These are phyloP conservation scores for Pavo muticus DNA, from an alignment of 2,113 vertebrate species.

Conservation along the genomic window DNA sequence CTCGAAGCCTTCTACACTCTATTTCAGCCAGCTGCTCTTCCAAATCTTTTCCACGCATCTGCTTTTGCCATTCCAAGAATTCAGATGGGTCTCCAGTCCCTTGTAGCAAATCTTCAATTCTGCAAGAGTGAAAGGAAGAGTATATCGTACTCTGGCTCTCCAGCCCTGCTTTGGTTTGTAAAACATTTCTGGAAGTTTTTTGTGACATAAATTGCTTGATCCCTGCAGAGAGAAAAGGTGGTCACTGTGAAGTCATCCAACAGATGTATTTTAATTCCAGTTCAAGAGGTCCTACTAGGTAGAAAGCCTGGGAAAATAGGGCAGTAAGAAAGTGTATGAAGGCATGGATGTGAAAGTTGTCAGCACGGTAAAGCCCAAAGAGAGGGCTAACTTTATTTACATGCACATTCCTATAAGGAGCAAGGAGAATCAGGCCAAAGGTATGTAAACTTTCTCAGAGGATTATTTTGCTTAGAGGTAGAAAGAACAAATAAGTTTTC, in stretches of 20 bases:
- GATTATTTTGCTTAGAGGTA: not conserved
- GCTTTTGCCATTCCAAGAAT: slow-evolving; percentile 89
- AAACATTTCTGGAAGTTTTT: not conserved
- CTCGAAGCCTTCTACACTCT: slow-evolving; percentile 80
- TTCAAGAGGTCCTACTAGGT: not conserved
- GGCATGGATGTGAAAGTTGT: not conserved
- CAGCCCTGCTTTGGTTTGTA: not conserved
- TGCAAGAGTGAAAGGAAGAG: slow-evolving; percentile 17
- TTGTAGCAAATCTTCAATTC: slow-evolving; percentile 77
- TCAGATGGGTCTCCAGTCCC: slow-evolving; percentile 83
- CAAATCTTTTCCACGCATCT: slow-evolving; percentile 83
- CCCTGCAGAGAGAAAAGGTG: not conserved
- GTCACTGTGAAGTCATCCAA: not conserved
- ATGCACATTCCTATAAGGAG: not conserved
- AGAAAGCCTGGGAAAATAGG: not conserved
- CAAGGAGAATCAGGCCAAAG: not conserved
- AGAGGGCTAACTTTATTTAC: slow-evolving; percentile 19
- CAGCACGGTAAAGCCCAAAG: not conserved
- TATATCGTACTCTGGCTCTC: not conserved
- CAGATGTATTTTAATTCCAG: not conserved
- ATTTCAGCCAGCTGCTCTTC: slow-evolving; percentile 79
- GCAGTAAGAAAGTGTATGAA: not conserved
- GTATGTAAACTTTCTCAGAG: not conserved
- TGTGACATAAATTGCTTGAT: not conserved
- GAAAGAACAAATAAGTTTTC: not conserved